phyloP scores from a whole-genome alignment of 2,888 invertebrate species.

The Clunio marinus region DNA sequence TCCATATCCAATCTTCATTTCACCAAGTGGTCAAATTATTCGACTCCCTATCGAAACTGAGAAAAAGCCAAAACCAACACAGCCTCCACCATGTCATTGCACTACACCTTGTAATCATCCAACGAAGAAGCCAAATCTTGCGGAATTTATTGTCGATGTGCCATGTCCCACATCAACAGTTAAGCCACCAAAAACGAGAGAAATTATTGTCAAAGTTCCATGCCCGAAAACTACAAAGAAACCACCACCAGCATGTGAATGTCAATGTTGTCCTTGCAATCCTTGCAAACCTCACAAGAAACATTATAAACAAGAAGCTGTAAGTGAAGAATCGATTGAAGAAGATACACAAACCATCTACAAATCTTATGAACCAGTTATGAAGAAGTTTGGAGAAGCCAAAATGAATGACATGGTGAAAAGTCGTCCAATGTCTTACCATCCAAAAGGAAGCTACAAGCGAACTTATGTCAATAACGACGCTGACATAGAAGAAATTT shows the following conservation, averaged over 20 bases:
- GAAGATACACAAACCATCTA: constrained; percentile 11
- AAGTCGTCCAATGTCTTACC: neutral
- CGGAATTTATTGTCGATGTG: constrained; percentile 20
- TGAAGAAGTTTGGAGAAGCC: neutral
- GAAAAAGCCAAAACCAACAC: too few relatives aligned
- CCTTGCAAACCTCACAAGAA: neutral
- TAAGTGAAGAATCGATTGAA: neutral
- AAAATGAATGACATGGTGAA: neutral
- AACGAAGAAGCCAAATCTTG: neutral
- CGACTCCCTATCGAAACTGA: too few relatives aligned
- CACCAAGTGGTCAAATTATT: too few relatives aligned
- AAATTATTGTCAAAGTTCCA: constrained; percentile 29
- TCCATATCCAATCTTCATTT: neutral
- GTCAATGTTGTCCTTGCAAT: constrained; percentile 30
- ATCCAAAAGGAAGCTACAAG: neutral
- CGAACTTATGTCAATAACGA: neutral
- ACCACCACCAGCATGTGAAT: constrained; percentile 20
- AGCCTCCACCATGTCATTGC: too few relatives aligned
- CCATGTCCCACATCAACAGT: constrained; percentile 24
- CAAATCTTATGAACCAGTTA: constrained; percentile 5
- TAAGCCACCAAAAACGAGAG: neutral
- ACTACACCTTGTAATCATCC: neutral
- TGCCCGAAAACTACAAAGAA: constrained; percentile 29
- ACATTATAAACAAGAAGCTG: neutral
- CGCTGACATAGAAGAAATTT: too few relatives aligned